A percentile compares a stretch with the other conserved stretches of the same genome.
phyloP scores from a whole-genome alignment of 2,888 invertebrate species.

The Onthophagus sagittarius region DNA sequence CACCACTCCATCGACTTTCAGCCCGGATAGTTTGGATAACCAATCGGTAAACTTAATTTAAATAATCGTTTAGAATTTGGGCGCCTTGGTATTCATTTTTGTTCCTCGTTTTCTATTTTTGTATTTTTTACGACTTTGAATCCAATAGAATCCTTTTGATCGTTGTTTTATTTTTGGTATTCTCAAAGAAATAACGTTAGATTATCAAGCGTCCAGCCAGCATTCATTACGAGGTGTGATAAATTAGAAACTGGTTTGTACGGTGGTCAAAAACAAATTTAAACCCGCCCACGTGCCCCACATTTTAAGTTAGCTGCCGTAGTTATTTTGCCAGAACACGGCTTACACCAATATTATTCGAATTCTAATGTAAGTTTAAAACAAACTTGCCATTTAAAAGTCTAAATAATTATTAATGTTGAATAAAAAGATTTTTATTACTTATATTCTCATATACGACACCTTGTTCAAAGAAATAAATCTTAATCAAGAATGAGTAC shows the following conservation, averaged over 20 bases:
- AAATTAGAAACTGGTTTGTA: neutral
- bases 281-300: neutral
- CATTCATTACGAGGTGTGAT: neutral
- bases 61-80: slow-evolving; percentile 12
- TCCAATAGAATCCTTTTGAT: neutral
- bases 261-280: neutral
- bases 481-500: neutral
- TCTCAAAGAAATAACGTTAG: neutral
- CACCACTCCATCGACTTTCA: slow-evolving; percentile 38
- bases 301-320: neutral
- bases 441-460: neutral
- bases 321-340: neutral
- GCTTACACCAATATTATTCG: too few species aligned
- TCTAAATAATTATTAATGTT: neutral
- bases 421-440: neutral
- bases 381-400: too few species aligned
- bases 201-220: neutral
- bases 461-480: neutral
- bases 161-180: neutral
- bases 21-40: slow-evolving; percentile 44
- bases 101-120: neutral
- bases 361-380: too few species aligned
- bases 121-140: neutral
- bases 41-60: slow-evolving; percentile 30
- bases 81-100: slow-evolving; percentile 11